Percentiles rank a stretch among this genome's conserved stretches.
Evolutionary conservation across 2,888 invertebrate genomes (phyloP).

Genomic region (Nomada lathburiana): DNA sequence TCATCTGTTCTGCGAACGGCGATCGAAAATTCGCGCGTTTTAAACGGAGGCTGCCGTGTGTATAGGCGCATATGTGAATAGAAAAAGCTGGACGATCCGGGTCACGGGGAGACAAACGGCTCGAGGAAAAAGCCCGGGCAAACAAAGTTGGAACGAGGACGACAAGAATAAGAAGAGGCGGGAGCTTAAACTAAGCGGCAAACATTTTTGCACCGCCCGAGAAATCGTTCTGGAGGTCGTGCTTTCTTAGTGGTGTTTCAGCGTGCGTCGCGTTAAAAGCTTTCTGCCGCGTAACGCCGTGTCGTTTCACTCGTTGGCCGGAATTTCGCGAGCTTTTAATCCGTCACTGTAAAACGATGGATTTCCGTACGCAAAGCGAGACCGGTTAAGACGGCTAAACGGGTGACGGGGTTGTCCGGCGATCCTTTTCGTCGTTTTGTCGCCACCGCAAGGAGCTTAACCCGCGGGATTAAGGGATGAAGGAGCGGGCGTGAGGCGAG

Average conservation of each 20-base stretch:
- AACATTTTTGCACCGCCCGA: background rate
- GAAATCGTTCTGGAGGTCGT: background rate
- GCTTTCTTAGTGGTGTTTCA: background rate
- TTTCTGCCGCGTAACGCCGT: no score
- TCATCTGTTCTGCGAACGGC: no score
- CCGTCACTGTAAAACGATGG: conserved; percentile 4
- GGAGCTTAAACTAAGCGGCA: conserved; percentile 11
- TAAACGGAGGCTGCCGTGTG: background rate
- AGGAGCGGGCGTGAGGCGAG: conserved; percentile 60
- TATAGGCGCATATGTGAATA: background rate
- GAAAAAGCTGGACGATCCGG: background rate
- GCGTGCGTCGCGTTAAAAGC: background rate
- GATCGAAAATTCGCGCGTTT: background rate
- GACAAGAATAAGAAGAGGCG: background rate
- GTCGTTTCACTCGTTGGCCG: background rate
- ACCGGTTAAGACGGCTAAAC: conserved; percentile 20
- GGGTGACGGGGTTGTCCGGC: background rate
- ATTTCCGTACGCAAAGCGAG: conserved; percentile 31
- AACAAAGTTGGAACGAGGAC: conserved; percentile 2
- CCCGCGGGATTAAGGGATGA: conserved; percentile 69
- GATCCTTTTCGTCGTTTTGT: conserved; percentile 69
- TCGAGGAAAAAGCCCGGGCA: background rate
- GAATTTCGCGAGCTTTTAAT: conserved; percentile 20
- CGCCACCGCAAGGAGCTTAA: conserved; percentile 70
- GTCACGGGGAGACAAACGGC: conserved; percentile 5